phyloP scores from a whole-genome alignment of 2,113 vertebrate genomes.

The Electrona antarctica region DNA sequence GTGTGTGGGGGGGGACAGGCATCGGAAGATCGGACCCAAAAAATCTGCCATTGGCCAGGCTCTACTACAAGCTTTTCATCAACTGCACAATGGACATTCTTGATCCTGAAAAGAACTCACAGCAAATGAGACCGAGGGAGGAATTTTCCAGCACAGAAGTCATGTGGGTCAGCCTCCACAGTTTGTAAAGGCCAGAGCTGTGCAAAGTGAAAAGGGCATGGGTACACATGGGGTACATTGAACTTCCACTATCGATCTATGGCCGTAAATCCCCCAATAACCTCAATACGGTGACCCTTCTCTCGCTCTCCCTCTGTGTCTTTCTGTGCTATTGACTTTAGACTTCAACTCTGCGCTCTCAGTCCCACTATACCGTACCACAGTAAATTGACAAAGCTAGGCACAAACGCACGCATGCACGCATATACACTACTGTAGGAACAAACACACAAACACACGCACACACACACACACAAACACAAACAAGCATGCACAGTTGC shows the following conservation, averaged over 20 bases:
- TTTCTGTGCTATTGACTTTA: not conserved
- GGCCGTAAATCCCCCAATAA: conserved; percentile 6
- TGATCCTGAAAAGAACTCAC: not conserved
- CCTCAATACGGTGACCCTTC: not conserved
- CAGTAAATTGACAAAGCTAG: no score
- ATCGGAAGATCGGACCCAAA: no score
- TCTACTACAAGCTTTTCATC: not conserved
- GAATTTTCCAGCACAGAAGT: not conserved
- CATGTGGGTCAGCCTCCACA: not conserved
- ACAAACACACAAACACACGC: no score
- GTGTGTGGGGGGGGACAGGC: no score
- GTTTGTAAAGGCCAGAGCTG: not conserved
- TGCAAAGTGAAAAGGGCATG: not conserved
- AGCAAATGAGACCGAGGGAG: not conserved
- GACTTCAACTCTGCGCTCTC: not conserved
- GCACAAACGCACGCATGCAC: no score
- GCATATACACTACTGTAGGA: no score
- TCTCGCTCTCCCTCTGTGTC: not conserved
- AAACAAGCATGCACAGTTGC: no score
- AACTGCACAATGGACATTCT: not conserved
- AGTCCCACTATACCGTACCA: no score
- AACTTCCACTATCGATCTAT: conserved; percentile 28
- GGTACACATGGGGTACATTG: conserved; percentile 8
- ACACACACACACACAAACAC: no score
- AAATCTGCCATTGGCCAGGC: no score